phyloP scores from a whole-genome alignment of 1,140 invertebrate genomes.

The Drosophila mauritiana region DNA sequence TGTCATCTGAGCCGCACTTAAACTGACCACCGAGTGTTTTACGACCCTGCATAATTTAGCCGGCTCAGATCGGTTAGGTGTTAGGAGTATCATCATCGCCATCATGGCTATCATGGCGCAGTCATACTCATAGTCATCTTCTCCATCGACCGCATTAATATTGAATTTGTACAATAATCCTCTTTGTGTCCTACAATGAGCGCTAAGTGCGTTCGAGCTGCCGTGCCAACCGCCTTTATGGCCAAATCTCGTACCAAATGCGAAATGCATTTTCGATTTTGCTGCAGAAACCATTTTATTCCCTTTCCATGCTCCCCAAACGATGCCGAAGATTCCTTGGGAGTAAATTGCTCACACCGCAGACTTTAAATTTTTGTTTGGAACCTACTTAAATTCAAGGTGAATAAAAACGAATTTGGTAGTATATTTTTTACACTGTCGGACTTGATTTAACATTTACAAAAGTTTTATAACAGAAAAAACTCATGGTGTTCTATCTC shows the following conservation, averaged over 20 bases:
- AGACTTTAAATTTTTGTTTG: not conserved
- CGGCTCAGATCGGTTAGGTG: constrained; percentile 52
- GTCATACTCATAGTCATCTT: constrained; percentile 1
- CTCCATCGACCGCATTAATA: constrained; percentile 63
- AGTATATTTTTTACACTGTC: too few relatives aligned
- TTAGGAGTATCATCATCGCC: not conserved
- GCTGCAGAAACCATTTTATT: not conserved
- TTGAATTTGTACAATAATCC: constrained; percentile 82
- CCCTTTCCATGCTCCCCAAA: not conserved
- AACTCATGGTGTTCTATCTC: constrained; percentile 1
- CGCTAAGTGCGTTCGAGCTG: constrained; percentile 56
- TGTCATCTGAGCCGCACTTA: constrained; percentile 68
- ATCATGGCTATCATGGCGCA: not conserved
- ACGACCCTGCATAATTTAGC: constrained; percentile 78
- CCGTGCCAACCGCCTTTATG: constrained; percentile 62
- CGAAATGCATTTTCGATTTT: constrained; percentile 23
- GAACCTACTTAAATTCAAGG: not conserved
- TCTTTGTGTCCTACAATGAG: constrained; percentile 78
- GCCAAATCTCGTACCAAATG: constrained; percentile 44
- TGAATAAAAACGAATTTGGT: not conserved
- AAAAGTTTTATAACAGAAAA: too few relatives aligned
- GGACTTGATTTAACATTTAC: too few relatives aligned
- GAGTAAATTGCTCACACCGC: not conserved
- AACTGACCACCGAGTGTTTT: constrained; percentile 70
- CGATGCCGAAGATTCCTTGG: not conserved